Conservation (phyloP, 1,140 invertebrate genomes). For the Cherax destructor region DNA sequence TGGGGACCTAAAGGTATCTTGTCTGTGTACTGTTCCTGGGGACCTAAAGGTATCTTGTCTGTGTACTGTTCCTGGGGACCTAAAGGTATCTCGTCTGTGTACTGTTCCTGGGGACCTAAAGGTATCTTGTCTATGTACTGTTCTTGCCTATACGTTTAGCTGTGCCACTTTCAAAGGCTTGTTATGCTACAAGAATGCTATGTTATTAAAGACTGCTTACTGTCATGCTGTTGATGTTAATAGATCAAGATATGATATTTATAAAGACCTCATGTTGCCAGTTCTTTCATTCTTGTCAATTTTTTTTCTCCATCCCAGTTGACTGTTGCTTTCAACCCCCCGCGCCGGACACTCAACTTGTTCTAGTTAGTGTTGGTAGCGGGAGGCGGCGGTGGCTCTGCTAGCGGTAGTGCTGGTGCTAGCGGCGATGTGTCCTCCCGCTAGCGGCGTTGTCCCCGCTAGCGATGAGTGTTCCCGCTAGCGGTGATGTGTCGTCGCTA, state of each 20-base stretch:
- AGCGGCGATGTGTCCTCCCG: no score
- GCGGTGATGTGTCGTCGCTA: no score
- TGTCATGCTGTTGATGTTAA: slow-evolving; percentile 37
- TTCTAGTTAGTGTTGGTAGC: slow-evolving; percentile 19
- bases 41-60: no score
- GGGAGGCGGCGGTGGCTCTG: background rate
- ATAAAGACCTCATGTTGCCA: slow-evolving; percentile 19
- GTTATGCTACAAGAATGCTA: slow-evolving; percentile 31
- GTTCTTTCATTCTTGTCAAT: slow-evolving; percentile 24
- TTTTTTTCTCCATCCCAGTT: slow-evolving; percentile 19
- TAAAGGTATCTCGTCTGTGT: background rate
- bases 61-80: no score
- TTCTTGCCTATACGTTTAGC: slow-evolving; percentile 24
- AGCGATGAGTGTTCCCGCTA: no score
- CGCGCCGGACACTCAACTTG: slow-evolving; percentile 42
- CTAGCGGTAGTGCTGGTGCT: no score
- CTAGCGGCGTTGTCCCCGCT: no score
- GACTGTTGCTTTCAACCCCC: slow-evolving; percentile 23
- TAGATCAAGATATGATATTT: slow-evolving; percentile 27
- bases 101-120: background rate
- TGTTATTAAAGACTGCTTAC: slow-evolving; percentile 24
- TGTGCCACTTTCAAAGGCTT: slow-evolving; percentile 24
- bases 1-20: no score
- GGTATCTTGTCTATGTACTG: background rate
- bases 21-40: no score